Percentiles rank a stretch among this genome's conserved stretches.
These are phyloP conservation scores for Melanostigma gelatinosum DNA, from an alignment of 2,113 vertebrate genomes.

Conservation along the genomic window DNA sequence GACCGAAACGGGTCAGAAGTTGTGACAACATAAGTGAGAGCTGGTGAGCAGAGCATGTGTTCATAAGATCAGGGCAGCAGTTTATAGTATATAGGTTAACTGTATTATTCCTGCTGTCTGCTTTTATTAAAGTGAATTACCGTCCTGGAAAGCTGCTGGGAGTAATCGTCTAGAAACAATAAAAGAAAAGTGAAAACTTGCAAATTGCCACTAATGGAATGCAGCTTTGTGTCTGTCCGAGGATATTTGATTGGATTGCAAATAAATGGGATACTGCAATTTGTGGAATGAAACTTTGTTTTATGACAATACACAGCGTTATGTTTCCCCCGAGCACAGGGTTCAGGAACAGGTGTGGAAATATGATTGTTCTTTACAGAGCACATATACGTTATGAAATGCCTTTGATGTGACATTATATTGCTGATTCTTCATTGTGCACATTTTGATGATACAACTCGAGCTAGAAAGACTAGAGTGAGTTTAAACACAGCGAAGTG, in stretches of 20 bases:
- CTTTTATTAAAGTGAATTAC: slow-evolving; percentile 62
- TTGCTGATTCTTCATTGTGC: background rate
- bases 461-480: background rate
- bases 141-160: slow-evolving; percentile 69
- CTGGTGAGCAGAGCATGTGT: slow-evolving; percentile 49
- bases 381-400: background rate
- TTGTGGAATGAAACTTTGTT: slow-evolving; percentile 30
- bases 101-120: slow-evolving; percentile 71
- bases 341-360: slow-evolving; percentile 49
- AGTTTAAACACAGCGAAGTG: background rate
- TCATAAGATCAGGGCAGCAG: slow-evolving; percentile 49
- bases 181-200: slow-evolving; percentile 57
- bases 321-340: slow-evolving; percentile 1
- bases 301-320: slow-evolving; percentile 3
- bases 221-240: slow-evolving; percentile 35
- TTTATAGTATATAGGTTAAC: slow-evolving; percentile 69
- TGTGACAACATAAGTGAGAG: slow-evolving; percentile 60
- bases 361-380: slow-evolving; percentile 12
- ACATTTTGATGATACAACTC: background rate
- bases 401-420: background rate
- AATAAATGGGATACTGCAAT: slow-evolving; percentile 43
- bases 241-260: slow-evolving; percentile 48
- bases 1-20: slow-evolving; percentile 53
- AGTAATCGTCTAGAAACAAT: slow-evolving; percentile 67
- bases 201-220: slow-evolving; percentile 45